Conservation (phyloP, 2,888 invertebrate species). For the Trissoscelio sp. region DNA sequence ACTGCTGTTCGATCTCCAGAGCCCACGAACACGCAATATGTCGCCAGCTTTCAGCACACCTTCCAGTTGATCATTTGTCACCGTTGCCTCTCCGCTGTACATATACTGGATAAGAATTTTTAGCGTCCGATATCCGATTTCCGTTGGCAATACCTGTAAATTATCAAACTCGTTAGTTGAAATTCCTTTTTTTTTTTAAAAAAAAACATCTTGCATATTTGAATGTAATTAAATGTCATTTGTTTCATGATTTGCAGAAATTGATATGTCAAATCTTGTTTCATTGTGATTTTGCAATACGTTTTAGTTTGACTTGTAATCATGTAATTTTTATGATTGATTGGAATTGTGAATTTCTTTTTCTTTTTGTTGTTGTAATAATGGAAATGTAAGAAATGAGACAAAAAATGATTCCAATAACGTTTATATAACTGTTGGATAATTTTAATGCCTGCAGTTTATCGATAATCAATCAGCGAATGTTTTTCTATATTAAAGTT, state of each 20-base stretch:
- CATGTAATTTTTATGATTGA: no score
- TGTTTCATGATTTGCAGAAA: no score
- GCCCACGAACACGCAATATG: conserved; percentile 90
- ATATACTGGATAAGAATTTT: conserved; percentile 93
- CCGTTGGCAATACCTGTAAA: conserved; percentile 88
- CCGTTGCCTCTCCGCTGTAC: conserved; percentile 93
- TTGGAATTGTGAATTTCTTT: no score
- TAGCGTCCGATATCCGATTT: conserved; percentile 91
- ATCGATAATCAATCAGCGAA: conserved; percentile 13
- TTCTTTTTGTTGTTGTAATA: no score
- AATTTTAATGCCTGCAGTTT: conserved; percentile 9
- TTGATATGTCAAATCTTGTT: no score
- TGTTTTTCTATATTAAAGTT: conserved; percentile 1
- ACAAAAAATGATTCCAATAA: conserved; percentile 3
- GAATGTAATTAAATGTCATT: no score
- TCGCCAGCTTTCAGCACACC: conserved; percentile 93
- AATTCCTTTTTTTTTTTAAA: no score
- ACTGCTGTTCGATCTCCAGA: conserved; percentile 86
- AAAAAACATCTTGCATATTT: no score
- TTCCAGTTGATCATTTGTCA: conserved; percentile 92
- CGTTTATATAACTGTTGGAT: neutral
- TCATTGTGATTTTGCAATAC: no score
- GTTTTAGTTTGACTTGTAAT: no score
- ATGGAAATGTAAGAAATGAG: no score
- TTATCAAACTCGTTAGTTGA: no score